Percentiles rank a stretch among this genome's conserved stretches.
phyloP scores from a whole-genome alignment of 2,797 vertebrate species.

The Pyrocephalus nanus region DNA sequence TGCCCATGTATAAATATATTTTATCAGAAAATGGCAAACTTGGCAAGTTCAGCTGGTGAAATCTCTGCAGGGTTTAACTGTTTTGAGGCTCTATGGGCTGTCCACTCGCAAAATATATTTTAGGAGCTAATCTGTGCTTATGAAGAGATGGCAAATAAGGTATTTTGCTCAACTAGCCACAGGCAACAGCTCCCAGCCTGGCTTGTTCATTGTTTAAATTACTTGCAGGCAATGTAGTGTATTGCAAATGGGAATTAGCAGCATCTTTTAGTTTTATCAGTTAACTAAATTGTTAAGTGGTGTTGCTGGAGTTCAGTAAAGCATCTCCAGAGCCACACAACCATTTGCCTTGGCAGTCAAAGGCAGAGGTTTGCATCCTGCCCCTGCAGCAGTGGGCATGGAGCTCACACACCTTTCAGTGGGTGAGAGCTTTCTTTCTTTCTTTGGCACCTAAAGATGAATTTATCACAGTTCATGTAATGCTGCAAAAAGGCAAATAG shows the following conservation, averaged over 20 bases:
- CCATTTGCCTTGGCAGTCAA: neutral
- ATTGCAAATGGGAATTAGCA: neutral
- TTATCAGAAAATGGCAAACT: neutral
- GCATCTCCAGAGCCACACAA: neutral
- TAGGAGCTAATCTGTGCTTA: neutral
- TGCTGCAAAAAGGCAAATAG: neutral
- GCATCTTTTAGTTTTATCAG: neutral
- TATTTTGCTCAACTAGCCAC: neutral
- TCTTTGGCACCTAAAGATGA: neutral
- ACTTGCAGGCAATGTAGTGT: neutral
- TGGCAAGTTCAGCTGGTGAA: neutral
- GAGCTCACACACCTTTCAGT: neutral
- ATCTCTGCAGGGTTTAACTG: neutral
- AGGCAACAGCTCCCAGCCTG: neutral
- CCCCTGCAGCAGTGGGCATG: neutral
- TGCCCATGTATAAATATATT: neutral
- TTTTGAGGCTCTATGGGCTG: neutral
- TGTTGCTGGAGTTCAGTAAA: constrained; percentile 28
- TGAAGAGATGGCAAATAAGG: neutral
- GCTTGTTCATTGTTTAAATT: neutral
- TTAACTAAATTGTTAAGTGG: neutral
- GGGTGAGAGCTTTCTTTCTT: neutral
- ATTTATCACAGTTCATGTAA: neutral
- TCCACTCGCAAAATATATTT: neutral
- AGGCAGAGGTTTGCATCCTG: neutral